Conservation (phyloP, 1,140 invertebrate genomes). For the Holotrichia oblita region DNA sequence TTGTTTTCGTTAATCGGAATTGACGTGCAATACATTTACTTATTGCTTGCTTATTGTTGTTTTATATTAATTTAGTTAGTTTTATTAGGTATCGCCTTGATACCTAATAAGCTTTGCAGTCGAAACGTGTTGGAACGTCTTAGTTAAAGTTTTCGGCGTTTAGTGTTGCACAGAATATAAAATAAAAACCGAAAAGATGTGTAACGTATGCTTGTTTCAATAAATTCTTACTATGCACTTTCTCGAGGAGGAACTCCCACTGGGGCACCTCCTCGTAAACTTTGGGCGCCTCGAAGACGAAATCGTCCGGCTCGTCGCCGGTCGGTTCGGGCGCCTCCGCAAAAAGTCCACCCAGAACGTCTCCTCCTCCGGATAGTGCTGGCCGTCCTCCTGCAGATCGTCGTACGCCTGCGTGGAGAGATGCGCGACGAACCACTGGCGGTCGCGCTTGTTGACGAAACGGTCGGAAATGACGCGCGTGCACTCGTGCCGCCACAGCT, state of each 20-base stretch:
- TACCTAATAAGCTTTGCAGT: too few species aligned
- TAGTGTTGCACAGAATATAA: too few species aligned
- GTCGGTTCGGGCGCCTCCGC: conserved; percentile 84
- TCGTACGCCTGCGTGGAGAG: conserved; percentile 66
- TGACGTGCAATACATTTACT: too few species aligned
- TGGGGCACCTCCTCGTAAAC: conserved; percentile 84
- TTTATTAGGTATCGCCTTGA: too few species aligned
- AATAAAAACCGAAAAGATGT: too few species aligned
- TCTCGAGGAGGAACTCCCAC: conserved; percentile 62
- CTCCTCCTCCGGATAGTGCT: conserved; percentile 65
- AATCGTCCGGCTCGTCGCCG: conserved; percentile 86
- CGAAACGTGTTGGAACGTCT: too few species aligned
- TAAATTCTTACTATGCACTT: conserved; percentile 54
- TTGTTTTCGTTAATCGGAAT: too few species aligned
- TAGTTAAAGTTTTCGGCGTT: too few species aligned
- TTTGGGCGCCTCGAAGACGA: conserved; percentile 83
- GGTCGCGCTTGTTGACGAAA: conserved; percentile 73
- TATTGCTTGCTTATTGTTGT: too few species aligned
- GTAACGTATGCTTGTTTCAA: too few species aligned
- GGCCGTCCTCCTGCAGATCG: conserved; percentile 62
- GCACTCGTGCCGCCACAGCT: conserved; percentile 88
- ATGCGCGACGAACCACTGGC: conserved; percentile 71
- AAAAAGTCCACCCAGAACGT: conserved; percentile 86
- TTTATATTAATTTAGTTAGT: too few species aligned
- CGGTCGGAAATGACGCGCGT: conserved; percentile 83